Evolutionary conservation across 2,888 invertebrate genomes (phyloP).

Genomic region (Bembecia ichneumoniformis): DNA sequence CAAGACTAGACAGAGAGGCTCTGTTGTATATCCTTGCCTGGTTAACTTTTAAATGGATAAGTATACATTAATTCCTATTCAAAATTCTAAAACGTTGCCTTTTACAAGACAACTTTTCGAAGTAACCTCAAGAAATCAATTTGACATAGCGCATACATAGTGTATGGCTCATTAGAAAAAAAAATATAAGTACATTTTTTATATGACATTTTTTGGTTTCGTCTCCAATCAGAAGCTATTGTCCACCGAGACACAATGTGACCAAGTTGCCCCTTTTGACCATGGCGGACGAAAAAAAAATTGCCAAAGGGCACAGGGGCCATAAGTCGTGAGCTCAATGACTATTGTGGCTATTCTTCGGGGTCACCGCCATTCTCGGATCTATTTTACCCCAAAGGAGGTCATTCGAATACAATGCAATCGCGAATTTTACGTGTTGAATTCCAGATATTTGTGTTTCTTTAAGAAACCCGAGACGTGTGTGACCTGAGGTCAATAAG

Average conservation of each 20-base stretch:
- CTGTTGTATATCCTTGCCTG: too few species aligned
- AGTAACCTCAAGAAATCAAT: too few species aligned
- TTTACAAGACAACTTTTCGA: too few species aligned
- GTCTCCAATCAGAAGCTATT: conserved; percentile 53
- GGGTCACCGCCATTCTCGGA: conserved; percentile 34
- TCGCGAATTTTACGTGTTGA: conserved; percentile 32
- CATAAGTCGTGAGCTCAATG: conserved; percentile 33
- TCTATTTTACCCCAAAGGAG: conserved; percentile 9
- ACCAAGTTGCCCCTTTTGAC: conserved; percentile 48
- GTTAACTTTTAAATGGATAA: too few species aligned
- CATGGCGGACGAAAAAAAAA: conserved; percentile 31
- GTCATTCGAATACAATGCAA: conserved; percentile 21
- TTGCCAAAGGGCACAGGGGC: conserved; percentile 30
- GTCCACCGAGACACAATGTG: conserved; percentile 39
- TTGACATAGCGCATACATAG: too few species aligned
- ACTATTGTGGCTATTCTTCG: conserved; percentile 16
- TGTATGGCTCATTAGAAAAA: too few species aligned
- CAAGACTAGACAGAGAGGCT: too few species aligned
- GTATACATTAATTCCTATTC: too few species aligned
- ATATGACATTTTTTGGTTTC: conserved; percentile 32
- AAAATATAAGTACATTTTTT: too few species aligned
- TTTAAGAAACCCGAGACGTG: conserved; percentile 47
- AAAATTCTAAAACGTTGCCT: too few species aligned
- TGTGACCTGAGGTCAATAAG: conserved; percentile 54
- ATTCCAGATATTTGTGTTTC: conserved; percentile 44